Conservation (phyloP, 1,140 invertebrate species). For the Steinernema khuongi region DNA sequence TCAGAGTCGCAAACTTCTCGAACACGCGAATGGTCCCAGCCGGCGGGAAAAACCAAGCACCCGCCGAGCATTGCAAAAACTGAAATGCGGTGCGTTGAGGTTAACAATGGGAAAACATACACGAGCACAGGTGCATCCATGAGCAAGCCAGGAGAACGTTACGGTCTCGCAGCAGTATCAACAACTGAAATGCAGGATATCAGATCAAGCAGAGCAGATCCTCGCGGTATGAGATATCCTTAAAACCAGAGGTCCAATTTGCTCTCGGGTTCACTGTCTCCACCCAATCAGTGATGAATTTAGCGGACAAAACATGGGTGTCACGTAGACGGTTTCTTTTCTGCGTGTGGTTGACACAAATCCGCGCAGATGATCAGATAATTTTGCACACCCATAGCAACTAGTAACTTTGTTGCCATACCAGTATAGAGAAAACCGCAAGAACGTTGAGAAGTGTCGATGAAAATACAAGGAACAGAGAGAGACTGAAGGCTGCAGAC, state of each 20-base stretch:
- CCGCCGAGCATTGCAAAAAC: slow-evolving; percentile 75
- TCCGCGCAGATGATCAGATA: no score
- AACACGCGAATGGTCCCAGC: slow-evolving; percentile 78
- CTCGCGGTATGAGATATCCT: no score
- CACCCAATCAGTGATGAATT: no score
- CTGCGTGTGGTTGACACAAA: no score
- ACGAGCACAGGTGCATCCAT: slow-evolving; percentile 38
- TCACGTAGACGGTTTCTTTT: no score
- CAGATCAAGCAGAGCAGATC: background rate
- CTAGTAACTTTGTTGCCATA: slow-evolving; percentile 19
- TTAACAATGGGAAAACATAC: slow-evolving; percentile 24
- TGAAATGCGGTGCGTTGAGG: slow-evolving; percentile 59
- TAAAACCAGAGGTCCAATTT: no score
- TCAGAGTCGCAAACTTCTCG: slow-evolving; percentile 77
- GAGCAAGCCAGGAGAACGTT: slow-evolving; percentile 29
- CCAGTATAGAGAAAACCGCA: slow-evolving; percentile 31
- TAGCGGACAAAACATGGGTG: no score
- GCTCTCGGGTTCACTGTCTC: no score
- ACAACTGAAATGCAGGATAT: slow-evolving; percentile 23
- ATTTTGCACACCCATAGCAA: background rate
- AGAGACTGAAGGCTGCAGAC: slow-evolving; percentile 25
- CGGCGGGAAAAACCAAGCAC: slow-evolving; percentile 81
- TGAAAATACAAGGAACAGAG: slow-evolving; percentile 27
- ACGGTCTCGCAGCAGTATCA: slow-evolving; percentile 34
- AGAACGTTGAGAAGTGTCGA: slow-evolving; percentile 33